Percentiles rank a stretch among this genome's conserved stretches.
Conservation (phyloP, 2,797 vertebrate genomes). For the Gymnocypris eckloni region DNA sequence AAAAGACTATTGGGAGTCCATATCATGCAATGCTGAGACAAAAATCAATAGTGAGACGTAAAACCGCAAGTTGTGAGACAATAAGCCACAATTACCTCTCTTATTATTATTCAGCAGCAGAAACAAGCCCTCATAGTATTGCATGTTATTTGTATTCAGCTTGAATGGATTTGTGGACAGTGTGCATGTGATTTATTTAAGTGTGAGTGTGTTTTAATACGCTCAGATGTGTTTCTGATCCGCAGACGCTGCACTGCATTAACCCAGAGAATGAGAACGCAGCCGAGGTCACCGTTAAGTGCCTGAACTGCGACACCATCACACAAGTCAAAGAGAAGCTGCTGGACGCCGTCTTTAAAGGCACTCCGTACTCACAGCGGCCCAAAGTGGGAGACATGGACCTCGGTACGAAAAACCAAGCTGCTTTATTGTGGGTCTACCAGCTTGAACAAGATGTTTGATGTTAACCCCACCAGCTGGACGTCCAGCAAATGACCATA, state of each 20-base stretch:
- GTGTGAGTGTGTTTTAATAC: not conserved
- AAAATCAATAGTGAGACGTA: not conserved
- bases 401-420: constrained; percentile 83
- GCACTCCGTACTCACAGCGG: constrained; percentile 95
- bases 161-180: not conserved
- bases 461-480: not conserved
- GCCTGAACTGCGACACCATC: constrained; percentile 97
- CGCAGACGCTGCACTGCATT: constrained; percentile 95
- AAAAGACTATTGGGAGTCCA: not conserved
- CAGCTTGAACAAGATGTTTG: constrained; percentile 7
- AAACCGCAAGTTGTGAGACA: not conserved
- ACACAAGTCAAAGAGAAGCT: constrained; percentile 98
- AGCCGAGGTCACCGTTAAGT: constrained; percentile 94
- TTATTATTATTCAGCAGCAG: not conserved
- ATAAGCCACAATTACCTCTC: not conserved
- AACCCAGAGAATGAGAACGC: constrained; percentile 97
- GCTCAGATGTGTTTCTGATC: constrained; percentile 7
- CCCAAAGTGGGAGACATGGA: constrained; percentile 98
- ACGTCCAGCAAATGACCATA: not conserved
- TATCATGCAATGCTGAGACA: not conserved
- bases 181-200: not conserved
- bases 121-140: not conserved
- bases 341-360: constrained; percentile 96
- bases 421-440: not conserved
- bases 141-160: not conserved